Percentiles rank a stretch among this genome's conserved stretches.
These are phyloP conservation scores for Lophotriccus pileatus DNA, from an alignment of 2,797 vertebrate species.

Conservation along the genomic window DNA sequence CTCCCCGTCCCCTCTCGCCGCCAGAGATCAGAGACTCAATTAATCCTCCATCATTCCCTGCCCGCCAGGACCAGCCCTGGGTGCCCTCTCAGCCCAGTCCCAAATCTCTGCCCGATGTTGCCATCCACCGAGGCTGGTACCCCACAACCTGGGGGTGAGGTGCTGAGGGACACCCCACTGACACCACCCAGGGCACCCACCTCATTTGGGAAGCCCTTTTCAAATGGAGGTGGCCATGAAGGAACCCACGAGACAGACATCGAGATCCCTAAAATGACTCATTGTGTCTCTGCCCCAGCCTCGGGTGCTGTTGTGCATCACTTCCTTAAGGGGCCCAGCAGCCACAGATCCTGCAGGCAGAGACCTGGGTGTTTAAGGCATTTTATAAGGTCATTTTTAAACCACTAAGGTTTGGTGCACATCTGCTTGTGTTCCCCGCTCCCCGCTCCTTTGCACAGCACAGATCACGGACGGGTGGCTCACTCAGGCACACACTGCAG, in stretches of 20 bases:
- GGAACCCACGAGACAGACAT: background rate
- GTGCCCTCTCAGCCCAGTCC: background rate
- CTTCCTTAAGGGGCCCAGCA: background rate
- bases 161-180: background rate
- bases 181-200: background rate
- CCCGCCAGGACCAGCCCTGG: background rate
- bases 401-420: accelerated
- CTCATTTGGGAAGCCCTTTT: background rate
- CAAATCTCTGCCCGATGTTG: background rate
- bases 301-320: accelerated
- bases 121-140: background rate
- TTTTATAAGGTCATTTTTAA: background rate
- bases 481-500: accelerated
- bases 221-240: accelerated
- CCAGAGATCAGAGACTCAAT: constrained; percentile 44
- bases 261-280: accelerated
- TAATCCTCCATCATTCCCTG: constrained; percentile 61
- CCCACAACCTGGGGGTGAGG: background rate
- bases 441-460: background rate
- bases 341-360: background rate
- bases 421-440: background rate
- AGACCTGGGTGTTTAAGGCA: background rate
- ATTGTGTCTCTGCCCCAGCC: background rate
- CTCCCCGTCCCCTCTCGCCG: background rate
- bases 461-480: background rate